phyloP scores from a whole-genome alignment of 1,140 invertebrate species.

The Apis florea region DNA sequence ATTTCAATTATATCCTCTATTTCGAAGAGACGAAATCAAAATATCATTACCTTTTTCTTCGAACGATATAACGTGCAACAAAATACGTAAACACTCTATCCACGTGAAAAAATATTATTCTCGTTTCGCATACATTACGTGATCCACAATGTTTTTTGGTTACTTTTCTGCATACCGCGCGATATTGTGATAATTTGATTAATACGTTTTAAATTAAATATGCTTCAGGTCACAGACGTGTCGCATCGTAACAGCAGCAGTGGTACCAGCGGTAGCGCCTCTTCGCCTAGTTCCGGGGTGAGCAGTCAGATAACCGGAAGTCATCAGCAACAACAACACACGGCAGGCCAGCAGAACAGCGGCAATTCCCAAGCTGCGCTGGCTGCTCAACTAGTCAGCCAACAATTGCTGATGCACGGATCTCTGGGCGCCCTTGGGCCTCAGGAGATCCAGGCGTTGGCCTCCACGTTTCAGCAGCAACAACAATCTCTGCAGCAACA shows the following conservation, averaged over 20 bases:
- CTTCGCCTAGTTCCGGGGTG: slow-evolving; percentile 82
- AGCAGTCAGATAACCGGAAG: slow-evolving; percentile 80
- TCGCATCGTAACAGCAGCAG: slow-evolving; percentile 81
- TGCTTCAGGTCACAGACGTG: slow-evolving; percentile 79
- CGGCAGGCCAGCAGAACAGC: slow-evolving; percentile 71
- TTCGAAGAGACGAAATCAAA: too few species aligned
- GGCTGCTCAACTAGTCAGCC: slow-evolving; percentile 85
- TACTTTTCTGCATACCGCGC: too few species aligned
- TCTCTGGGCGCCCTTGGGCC: slow-evolving; percentile 80
- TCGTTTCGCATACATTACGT: too few species aligned
- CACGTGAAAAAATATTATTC: too few species aligned
- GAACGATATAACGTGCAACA: too few species aligned
- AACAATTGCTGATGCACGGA: slow-evolving; percentile 82
- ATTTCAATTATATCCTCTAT: too few species aligned
- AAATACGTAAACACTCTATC: too few species aligned
- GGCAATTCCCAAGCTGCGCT: slow-evolving; percentile 82
- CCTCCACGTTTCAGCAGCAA: slow-evolving; percentile 85
- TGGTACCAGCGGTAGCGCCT: slow-evolving; percentile 79
- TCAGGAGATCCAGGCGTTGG: slow-evolving; percentile 84
- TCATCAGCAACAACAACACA: slow-evolving; percentile 63
- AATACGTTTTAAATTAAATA: too few species aligned
- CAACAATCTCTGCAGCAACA: slow-evolving; percentile 84
- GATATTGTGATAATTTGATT: too few species aligned
- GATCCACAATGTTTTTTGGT: too few species aligned
- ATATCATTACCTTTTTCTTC: too few species aligned